These are phyloP conservation scores for Pimpla rufipes DNA, from an alignment of 2,888 invertebrate genomes.

Conservation along the genomic window DNA sequence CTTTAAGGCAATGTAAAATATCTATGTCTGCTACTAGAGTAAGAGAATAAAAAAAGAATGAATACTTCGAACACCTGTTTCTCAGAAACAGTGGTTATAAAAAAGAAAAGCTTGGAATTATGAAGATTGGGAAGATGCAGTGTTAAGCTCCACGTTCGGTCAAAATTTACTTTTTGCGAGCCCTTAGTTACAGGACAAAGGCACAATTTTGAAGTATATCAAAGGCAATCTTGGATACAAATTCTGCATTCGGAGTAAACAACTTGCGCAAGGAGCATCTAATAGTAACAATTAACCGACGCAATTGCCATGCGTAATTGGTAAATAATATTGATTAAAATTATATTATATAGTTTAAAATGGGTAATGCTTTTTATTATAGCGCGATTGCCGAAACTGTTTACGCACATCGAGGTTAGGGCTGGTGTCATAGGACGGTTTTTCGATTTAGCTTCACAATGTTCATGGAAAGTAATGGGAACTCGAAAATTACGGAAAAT, in stretches of 20 bases:
- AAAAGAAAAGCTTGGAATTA: background rate
- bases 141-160: background rate
- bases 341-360: background rate
- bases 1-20: too few species aligned
- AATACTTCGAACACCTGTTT: too few species aligned
- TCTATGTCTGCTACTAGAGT: too few species aligned
- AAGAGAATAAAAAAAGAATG: too few species aligned
- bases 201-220: background rate
- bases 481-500: constrained; percentile 6
- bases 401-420: constrained; percentile 44
- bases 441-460: background rate
- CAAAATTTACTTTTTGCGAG: background rate
- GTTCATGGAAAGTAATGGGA: background rate
- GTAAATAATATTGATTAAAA: background rate
- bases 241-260: too few species aligned
- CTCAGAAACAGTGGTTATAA: background rate
- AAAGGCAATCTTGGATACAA: too few species aligned
- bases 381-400: constrained; percentile 7
- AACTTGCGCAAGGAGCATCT: too few species aligned
- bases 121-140: background rate
- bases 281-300: background rate
- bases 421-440: background rate
- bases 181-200: background rate
- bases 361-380: background rate
- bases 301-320: too few species aligned